Evolutionary conservation across 1,140 invertebrate species (phyloP).

Genomic region (Potamilus streckersoni): DNA sequence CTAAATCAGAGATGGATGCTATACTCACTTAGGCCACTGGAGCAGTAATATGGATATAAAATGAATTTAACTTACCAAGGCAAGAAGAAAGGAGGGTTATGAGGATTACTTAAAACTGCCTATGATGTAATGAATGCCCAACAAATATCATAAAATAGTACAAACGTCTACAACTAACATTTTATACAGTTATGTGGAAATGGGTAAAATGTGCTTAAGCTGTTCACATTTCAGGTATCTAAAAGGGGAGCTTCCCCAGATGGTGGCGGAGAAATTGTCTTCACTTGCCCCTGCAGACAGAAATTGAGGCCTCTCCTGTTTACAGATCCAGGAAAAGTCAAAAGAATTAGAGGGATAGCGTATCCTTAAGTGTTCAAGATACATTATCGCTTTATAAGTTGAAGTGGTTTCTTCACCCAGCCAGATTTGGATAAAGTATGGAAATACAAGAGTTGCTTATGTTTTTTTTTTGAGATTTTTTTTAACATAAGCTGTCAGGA

Average conservation of each 20-base stretch:
- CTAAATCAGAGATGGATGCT: too few relatives aligned
- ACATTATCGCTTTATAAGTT: not conserved
- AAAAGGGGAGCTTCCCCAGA: slow-evolving; percentile 86
- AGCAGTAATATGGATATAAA: too few relatives aligned
- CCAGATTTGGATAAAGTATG: not conserved
- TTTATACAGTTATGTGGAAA: too few relatives aligned
- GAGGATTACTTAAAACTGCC: too few relatives aligned
- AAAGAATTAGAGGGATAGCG: slow-evolving; percentile 90
- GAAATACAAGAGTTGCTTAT: not conserved
- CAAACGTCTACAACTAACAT: too few relatives aligned
- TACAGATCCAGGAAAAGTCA: slow-evolving; percentile 89
- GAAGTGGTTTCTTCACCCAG: not conserved
- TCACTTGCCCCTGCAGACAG: slow-evolving; percentile 85
- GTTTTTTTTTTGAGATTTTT: too few relatives aligned
- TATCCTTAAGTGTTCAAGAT: slow-evolving; percentile 60
- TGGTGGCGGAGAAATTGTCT: slow-evolving; percentile 91
- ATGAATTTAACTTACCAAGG: too few relatives aligned
- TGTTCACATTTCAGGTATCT: slow-evolving; percentile 66
- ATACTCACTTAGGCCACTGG: too few relatives aligned
- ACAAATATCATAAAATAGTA: too few relatives aligned
- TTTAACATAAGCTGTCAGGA: too few relatives aligned
- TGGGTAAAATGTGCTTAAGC: not conserved
- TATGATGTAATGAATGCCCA: too few relatives aligned
- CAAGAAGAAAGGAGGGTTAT: too few relatives aligned
- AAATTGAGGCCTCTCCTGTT: slow-evolving; percentile 75